Evolutionary conservation across 1,140 invertebrate species (phyloP), one percentile per base, ranked within the genome.

Genomic region (Dendrolimus kikuchii): DNA sequence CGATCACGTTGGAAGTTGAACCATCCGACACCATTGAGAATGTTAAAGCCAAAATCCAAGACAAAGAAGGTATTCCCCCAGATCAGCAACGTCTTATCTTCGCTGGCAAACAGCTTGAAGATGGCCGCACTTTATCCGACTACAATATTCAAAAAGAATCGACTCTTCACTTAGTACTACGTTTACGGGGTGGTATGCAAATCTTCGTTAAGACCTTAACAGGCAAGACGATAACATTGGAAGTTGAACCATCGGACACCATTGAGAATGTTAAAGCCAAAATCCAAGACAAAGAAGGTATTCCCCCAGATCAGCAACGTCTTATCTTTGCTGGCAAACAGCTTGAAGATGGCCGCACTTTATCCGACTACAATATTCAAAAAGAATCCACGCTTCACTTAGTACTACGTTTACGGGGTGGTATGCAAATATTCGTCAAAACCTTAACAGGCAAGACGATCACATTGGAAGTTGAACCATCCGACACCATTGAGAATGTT

Each of bases 121-220:
- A 54, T 23, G 53, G 53, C 1, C 52, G 52, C 7, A 54, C 52
- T 0, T 23, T 54, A 4, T 54, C 52, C 2, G 52, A 54, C 40
- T 54, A 54, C 52, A 54, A 54, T 10, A 54, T 54, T 38, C 52
- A 54, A 36, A 54, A 54, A 8, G 52, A 54, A 41, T 54, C 52
- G 0, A 54, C 52, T 0, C 45, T 54, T 0, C 52, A 54, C 7
- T 47, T 53, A 6, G 51, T 53, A 8, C 10, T 53, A 2, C 51
- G 51, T 40, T 44, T 53, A 2, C 51, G 51, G 36, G 50, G 50
- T 44, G 50, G 50, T 7, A 64, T 73, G 65, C 62, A 64, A 46
- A 68, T 66, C 49, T 55, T 55, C 10, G 53, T 55, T 0, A 55
- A 55, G 7, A 55, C 53, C 2, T 7, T 55, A 7, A 55, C 53